A percentile compares a stretch with the other conserved stretches of the same genome.
phyloP scores from a whole-genome alignment of 2,888 invertebrate genomes.

The Cheilosia scutellata region DNA sequence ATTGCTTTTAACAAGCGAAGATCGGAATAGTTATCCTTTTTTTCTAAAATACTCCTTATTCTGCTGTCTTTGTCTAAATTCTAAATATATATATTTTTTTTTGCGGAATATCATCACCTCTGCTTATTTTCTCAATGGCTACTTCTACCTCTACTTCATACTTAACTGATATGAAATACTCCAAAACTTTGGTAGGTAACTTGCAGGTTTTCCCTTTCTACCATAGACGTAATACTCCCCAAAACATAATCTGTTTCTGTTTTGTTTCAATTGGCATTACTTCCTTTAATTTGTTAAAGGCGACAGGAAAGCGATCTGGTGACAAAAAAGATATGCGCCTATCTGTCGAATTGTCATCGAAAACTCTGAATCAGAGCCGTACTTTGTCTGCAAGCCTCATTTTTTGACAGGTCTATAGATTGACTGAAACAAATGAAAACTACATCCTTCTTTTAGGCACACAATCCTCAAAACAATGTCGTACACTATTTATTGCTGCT shows the following conservation, averaged over 20 bases:
- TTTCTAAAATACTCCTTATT: too few relatives aligned
- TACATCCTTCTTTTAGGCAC: constrained; percentile 29
- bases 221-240: not conserved
- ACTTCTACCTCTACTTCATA: too few relatives aligned
- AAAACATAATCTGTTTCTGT: constrained; percentile 28
- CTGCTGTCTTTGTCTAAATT: too few relatives aligned
- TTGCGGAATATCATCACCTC: too few relatives aligned
- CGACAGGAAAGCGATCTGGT: constrained; percentile 6
- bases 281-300: constrained; percentile 18
- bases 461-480: constrained; percentile 12
- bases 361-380: constrained; percentile 31
- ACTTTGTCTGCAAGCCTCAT: constrained; percentile 20
- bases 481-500: constrained; percentile 10
- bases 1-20: too few relatives aligned
- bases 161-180: too few relatives aligned
- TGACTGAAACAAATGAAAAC: constrained; percentile 16
- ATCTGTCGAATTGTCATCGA: constrained; percentile 28
- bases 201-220: too few relatives aligned
- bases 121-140: too few relatives aligned
- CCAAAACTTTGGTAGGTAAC: too few relatives aligned
- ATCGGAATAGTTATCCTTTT: too few relatives aligned
- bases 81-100: too few relatives aligned
- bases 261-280: not conserved
- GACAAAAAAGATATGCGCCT: constrained; percentile 32
- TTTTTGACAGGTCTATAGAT: constrained; percentile 21